phyloP scores from a whole-genome alignment of 2,888 invertebrate species.

The Heterodera filipjevi region DNA sequence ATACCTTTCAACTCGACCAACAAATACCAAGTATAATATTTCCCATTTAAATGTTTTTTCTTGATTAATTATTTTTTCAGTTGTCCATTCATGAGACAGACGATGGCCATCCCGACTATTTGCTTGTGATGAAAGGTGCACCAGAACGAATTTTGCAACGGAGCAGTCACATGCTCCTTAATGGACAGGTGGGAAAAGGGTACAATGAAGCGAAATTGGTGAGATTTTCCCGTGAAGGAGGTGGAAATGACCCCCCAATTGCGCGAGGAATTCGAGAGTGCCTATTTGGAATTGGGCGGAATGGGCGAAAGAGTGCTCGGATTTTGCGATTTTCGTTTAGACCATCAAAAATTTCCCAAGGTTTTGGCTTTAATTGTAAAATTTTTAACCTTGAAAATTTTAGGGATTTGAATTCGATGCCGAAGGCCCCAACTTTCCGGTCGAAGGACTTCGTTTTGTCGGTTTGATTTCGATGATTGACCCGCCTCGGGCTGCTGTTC shows the following conservation, averaged over 20 bases:
- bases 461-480: constrained; percentile 68
- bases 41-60: background rate
- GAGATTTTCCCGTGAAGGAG: constrained; percentile 15
- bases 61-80: constrained; percentile 14
- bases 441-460: constrained; percentile 71
- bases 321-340: constrained; percentile 90
- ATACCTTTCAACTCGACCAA: constrained; percentile 74
- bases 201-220: constrained; percentile 70
- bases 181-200: constrained; percentile 68
- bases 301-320: constrained; percentile 66
- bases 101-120: constrained; percentile 80
- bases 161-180: constrained; percentile 71
- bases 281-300: constrained; percentile 77
- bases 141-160: constrained; percentile 83
- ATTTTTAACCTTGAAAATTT: constrained; percentile 1
- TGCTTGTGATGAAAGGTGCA: constrained; percentile 74
- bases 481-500: constrained; percentile 67
- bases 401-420: constrained; percentile 75
- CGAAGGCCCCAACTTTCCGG: constrained; percentile 65
- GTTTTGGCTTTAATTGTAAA: background rate
- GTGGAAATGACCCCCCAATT: constrained; percentile 66
- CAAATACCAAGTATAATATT: constrained; percentile 70
- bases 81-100: constrained; percentile 88
- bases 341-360: constrained; percentile 86
- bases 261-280: constrained; percentile 71